phyloP scores from a whole-genome alignment of 2,888 invertebrate genomes.

The Marasmarcha lunaedactyla region DNA sequence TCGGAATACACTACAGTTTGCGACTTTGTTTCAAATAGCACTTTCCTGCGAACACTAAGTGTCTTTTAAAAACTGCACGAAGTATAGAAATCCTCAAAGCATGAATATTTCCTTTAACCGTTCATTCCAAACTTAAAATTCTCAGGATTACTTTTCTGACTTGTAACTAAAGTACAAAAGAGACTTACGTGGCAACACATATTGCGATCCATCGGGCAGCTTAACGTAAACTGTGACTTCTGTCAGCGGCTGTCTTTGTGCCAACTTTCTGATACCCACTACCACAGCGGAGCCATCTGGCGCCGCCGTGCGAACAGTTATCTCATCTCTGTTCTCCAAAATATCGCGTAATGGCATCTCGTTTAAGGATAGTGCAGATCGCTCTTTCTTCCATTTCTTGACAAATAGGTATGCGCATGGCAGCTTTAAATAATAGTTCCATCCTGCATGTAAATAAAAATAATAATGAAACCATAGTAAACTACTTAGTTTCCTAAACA shows the following conservation, averaged over 20 bases:
- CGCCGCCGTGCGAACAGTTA: slow-evolving; percentile 64
- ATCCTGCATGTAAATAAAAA: slow-evolving; percentile 30
- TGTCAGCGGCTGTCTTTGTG: slow-evolving; percentile 43
- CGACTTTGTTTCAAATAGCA: no score
- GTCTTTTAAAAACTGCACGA: no score
- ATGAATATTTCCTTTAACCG: no score
- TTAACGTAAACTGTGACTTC: slow-evolving; percentile 70
- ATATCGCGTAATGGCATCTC: slow-evolving; percentile 19
- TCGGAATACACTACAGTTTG: no score
- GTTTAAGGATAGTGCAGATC: slow-evolving; percentile 32
- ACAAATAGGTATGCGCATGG: slow-evolving; percentile 26
- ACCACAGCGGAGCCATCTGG: slow-evolving; percentile 68
- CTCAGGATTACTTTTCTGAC: no score
- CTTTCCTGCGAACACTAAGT: no score
- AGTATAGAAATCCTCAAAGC: no score
- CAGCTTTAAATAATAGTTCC: slow-evolving; percentile 58
- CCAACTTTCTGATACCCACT: slow-evolving; percentile 61
- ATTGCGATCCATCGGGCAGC: slow-evolving; percentile 41
- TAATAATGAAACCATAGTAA: no score
- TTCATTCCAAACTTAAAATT: no score
- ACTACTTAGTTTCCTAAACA: no score
- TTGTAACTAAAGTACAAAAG: no score
- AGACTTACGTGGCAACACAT: slow-evolving; percentile 37
- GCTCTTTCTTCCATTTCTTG: slow-evolving; percentile 10
- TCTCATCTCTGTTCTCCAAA: slow-evolving; percentile 39